Conservation (phyloP, 2,113 vertebrate genomes). For the Chaetodon auriga region DNA sequence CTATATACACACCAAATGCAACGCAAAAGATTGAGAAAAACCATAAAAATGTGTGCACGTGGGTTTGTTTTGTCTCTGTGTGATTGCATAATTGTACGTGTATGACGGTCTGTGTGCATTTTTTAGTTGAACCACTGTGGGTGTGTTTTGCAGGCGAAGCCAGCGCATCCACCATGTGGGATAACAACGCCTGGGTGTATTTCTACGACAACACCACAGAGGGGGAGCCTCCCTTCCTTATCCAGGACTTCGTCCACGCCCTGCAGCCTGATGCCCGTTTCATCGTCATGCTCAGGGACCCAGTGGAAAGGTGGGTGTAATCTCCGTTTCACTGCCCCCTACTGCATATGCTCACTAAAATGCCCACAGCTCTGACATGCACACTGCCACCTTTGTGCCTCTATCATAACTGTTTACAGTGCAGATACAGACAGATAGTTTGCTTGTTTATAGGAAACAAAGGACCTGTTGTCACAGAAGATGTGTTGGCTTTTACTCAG, state of each 20-base stretch:
- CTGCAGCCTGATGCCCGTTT: slow-evolving; percentile 92
- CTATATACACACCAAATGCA: too few relatives aligned
- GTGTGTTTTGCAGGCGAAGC: slow-evolving; percentile 89
- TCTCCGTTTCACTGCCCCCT: background rate
- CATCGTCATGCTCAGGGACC: slow-evolving; percentile 96
- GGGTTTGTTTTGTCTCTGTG: slow-evolving; percentile 7
- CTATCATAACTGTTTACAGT: slow-evolving; percentile 39
- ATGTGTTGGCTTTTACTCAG: slow-evolving; percentile 32
- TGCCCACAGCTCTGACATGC: background rate
- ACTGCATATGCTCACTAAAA: background rate
- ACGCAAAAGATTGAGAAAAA: background rate
- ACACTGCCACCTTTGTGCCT: background rate
- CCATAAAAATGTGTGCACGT: background rate
- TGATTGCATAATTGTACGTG: slow-evolving; percentile 5
- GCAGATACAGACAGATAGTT: slow-evolving; percentile 29
- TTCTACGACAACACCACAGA: slow-evolving; percentile 92
- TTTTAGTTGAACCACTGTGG: slow-evolving; percentile 28
- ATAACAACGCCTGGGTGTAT: slow-evolving; percentile 96
- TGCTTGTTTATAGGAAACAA: slow-evolving; percentile 53
- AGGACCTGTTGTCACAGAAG: slow-evolving; percentile 18
- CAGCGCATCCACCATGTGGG: slow-evolving; percentile 99
- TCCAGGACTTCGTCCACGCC: slow-evolving; percentile 96
- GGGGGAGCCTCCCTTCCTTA: slow-evolving; percentile 93
- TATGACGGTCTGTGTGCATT: background rate
- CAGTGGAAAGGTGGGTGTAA: slow-evolving; percentile 91